phyloP scores from a whole-genome alignment of 2,113 vertebrate species.

The Myotis brandtii region DNA sequence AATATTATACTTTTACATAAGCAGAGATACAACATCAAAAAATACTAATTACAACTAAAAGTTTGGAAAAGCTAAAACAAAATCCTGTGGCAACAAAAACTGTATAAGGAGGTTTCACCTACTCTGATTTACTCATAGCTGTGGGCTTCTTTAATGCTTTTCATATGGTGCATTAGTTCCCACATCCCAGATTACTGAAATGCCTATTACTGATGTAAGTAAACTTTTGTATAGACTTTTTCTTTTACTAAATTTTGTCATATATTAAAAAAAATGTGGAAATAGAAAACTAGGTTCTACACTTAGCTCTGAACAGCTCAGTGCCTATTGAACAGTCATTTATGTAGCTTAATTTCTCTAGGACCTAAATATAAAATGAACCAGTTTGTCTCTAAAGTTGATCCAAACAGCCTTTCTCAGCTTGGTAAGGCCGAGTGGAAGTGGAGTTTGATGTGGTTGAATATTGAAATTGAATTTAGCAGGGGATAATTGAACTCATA shows the following conservation, averaged over 20 bases:
- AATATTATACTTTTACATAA: background rate
- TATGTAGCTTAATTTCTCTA: background rate
- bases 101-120: background rate
- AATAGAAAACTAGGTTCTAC: background rate
- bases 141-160: slow-evolving; percentile 69
- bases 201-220: slow-evolving; percentile 38
- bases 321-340: background rate
- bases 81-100: slow-evolving; percentile 54
- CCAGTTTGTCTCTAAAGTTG: background rate
- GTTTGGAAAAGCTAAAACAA: slow-evolving; percentile 60
- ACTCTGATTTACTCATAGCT: slow-evolving; percentile 56
- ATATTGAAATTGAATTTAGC: slow-evolving; percentile 41
- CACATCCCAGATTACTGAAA: slow-evolving; percentile 64
- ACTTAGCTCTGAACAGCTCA: background rate
- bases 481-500: slow-evolving; percentile 16
- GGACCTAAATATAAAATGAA: slow-evolving; percentile 35
- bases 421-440: background rate
- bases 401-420: background rate
- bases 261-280: background rate
- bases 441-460: background rate
- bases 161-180: slow-evolving; percentile 62
- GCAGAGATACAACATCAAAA: background rate
- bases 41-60: slow-evolving; percentile 58
- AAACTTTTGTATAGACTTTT: background rate
- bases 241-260: slow-evolving; percentile 9